A percentile compares a stretch with the other conserved stretches of the same genome.
Evolutionary conservation across 2,888 invertebrate genomes (phyloP).

Genomic region (Mesochorus sp.): DNA sequence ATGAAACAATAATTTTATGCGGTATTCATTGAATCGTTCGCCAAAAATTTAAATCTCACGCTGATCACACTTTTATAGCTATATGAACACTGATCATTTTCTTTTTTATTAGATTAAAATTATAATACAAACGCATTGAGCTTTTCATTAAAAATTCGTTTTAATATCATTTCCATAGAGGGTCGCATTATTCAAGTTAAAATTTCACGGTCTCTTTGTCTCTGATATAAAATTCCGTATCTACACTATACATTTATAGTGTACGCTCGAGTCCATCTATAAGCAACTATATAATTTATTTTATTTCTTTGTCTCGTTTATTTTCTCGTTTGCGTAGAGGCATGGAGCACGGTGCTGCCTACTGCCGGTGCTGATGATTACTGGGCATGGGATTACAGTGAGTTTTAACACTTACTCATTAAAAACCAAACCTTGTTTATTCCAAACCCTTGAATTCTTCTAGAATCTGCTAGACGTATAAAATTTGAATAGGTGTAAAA

Average conservation of each 20-base stretch:
- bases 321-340: conserved; percentile 75
- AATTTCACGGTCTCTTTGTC: conserved; percentile 32
- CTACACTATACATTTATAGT: conserved; percentile 2
- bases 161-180: conserved; percentile 1
- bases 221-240: conserved; percentile 16
- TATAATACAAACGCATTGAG: neutral
- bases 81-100: no score
- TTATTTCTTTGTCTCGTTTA: conserved; percentile 59
- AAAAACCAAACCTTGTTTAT: conserved; percentile 34
- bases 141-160: conserved; percentile 34
- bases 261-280: no score
- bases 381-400: conserved; percentile 81
- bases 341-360: conserved; percentile 81
- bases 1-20: conserved; percentile 32
- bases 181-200: conserved; percentile 17
- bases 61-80: neutral
- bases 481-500: no score
- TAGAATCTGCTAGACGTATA: conserved; percentile 40
- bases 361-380: conserved; percentile 80
- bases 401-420: conserved; percentile 70
- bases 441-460: conserved; percentile 26
- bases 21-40: conserved; percentile 7
- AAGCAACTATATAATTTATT: conserved; percentile 48
- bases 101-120: neutral
- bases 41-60: neutral